These are phyloP conservation scores for Caenorhabditis drosophilae DNA, from an alignment of 2,888 invertebrate species.

Conservation along the genomic window DNA sequence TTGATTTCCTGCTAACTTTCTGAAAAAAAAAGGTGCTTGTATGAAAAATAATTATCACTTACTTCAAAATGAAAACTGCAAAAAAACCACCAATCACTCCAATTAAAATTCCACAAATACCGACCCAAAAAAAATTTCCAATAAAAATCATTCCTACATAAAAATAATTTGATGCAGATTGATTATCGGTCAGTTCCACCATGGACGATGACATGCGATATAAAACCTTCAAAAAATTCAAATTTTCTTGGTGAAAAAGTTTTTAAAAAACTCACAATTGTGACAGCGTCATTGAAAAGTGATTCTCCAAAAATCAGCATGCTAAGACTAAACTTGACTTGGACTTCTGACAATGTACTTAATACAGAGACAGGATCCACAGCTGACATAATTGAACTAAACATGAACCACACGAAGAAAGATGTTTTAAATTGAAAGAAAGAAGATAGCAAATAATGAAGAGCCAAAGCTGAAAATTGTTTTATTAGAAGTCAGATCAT, in stretches of 20 bases:
- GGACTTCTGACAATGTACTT: conserved; percentile 77
- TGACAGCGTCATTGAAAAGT: conserved; percentile 77
- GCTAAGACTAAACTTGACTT: conserved; percentile 57
- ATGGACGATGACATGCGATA: too few relatives aligned
- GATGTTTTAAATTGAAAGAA: too few relatives aligned
- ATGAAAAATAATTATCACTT: background rate
- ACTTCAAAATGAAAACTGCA: conserved; percentile 52
- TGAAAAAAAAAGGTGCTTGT: conserved; percentile 3
- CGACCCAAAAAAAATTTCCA: too few relatives aligned
- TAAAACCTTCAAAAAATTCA: conserved; percentile 24
- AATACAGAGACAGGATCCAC: conserved; percentile 66
- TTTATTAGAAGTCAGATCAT: too few relatives aligned
- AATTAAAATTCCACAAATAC: conserved; percentile 52
- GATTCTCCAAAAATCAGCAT: conserved; percentile 49
- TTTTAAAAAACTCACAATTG: conserved; percentile 75
- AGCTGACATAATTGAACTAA: too few relatives aligned
- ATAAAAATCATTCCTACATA: too few relatives aligned
- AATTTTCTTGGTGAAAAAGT: background rate
- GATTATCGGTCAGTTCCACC: too few relatives aligned
- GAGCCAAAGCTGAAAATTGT: conserved; percentile 50
- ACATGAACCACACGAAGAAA: too few relatives aligned
- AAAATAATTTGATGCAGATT: too few relatives aligned
- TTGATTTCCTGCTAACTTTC: conserved; percentile 23
- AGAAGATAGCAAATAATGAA: too few relatives aligned
- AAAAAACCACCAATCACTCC: conserved; percentile 53